A percentile compares a stretch with the other conserved stretches of the same genome.
Conservation (phyloP, 1,140 invertebrate genomes). For the Zophobas atratus region DNA sequence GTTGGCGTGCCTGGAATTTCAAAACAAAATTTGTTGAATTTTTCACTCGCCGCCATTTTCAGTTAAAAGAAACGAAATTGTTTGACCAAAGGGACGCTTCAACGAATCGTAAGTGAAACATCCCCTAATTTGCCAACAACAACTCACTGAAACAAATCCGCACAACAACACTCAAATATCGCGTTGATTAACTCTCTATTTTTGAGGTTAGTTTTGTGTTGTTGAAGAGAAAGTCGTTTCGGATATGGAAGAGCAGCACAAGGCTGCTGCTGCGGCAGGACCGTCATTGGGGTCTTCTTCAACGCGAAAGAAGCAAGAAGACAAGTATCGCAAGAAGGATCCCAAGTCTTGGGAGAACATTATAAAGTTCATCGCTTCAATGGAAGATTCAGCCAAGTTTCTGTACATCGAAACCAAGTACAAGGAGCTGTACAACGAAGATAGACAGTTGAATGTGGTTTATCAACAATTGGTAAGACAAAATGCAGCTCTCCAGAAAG, state of each 20-base stretch:
- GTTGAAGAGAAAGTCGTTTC: background rate
- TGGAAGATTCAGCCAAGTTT: constrained; percentile 51
- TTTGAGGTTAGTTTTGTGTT: background rate
- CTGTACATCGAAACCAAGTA: constrained; percentile 68
- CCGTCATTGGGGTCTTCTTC: too few relatives aligned
- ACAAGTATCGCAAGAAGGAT: constrained; percentile 57
- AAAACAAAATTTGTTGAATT: constrained; percentile 6
- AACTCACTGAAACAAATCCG: background rate
- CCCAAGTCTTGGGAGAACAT: constrained; percentile 55
- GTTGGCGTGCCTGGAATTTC: constrained; percentile 3
- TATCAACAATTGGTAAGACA: constrained; percentile 75
- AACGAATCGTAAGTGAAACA: background rate
- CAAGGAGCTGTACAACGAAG: constrained; percentile 84
- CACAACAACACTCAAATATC: too few relatives aligned
- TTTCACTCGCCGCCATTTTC: background rate
- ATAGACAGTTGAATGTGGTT: constrained; percentile 74
- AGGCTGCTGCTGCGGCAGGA: background rate
- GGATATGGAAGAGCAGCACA: background rate
- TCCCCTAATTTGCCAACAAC: background rate
- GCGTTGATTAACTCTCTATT: too few relatives aligned
- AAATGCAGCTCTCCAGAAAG: constrained; percentile 75
- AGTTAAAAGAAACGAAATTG: background rate
- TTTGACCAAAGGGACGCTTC: background rate
- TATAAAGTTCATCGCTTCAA: constrained; percentile 41
- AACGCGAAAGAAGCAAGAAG: constrained; percentile 55